Conservation (phyloP, 2,113 vertebrate species). For the Callipepla californica region DNA sequence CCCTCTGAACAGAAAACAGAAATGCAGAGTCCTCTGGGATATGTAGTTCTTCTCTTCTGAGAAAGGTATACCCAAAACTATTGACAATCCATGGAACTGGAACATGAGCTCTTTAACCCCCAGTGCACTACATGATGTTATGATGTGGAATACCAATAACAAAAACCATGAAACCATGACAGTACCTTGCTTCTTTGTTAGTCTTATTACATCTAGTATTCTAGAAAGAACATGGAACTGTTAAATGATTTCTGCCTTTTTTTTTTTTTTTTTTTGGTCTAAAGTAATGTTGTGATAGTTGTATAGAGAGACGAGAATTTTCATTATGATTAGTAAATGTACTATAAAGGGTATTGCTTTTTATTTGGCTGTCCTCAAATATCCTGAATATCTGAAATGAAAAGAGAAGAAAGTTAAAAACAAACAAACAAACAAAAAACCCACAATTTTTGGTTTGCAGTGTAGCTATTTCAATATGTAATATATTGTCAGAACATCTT, state of each 20-base stretch:
- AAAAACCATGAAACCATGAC: too few relatives aligned
- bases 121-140: too few relatives aligned
- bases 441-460: neutral
- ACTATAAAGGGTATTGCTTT: neutral
- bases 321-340: neutral
- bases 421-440: too few relatives aligned
- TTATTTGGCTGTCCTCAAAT: neutral
- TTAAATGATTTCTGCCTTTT: neutral
- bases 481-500: neutral
- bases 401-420: neutral
- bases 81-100: too few relatives aligned
- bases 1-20: too few relatives aligned
- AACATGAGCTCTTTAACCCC: too few relatives aligned
- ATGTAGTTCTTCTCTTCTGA: too few relatives aligned
- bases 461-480: neutral
- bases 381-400: neutral
- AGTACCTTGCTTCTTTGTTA: neutral
- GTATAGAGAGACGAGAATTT: neutral
- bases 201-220: neutral
- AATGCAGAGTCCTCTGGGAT: too few relatives aligned
- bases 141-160: too few relatives aligned
- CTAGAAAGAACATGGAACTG: neutral
- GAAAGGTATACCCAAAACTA: too few relatives aligned
- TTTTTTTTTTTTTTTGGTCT: neutral
- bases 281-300: neutral